These are phyloP conservation scores for Nomada fucata DNA, from an alignment of 2,888 invertebrate species.

Conservation along the genomic window DNA sequence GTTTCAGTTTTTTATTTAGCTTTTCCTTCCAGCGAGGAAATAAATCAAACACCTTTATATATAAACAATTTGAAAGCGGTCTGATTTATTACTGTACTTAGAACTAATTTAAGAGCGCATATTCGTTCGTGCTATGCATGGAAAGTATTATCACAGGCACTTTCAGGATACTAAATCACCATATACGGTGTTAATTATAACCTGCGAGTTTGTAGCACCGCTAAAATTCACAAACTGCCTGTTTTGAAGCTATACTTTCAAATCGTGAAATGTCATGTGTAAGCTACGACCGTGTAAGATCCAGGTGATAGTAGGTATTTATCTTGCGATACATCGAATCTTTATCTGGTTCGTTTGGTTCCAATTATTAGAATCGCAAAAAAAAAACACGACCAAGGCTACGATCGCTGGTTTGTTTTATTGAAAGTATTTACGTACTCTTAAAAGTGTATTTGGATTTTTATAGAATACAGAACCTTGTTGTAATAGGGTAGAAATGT, in stretches of 20 bases:
- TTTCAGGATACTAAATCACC: background rate
- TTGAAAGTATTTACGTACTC: background rate
- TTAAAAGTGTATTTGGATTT: too few relatives aligned
- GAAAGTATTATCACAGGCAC: background rate
- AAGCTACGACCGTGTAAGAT: slow-evolving; percentile 24
- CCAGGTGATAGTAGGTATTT: slow-evolving; percentile 27
- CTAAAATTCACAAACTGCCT: slow-evolving; percentile 32
- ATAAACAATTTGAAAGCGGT: too few relatives aligned
- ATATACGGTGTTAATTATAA: slow-evolving; percentile 10
- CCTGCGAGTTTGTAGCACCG: slow-evolving; percentile 4
- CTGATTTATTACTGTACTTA: too few relatives aligned
- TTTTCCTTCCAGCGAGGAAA: too few relatives aligned
- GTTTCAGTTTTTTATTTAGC: too few relatives aligned
- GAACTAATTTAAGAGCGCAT: too few relatives aligned
- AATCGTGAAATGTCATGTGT: slow-evolving; percentile 48
- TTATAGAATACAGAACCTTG: too few relatives aligned
- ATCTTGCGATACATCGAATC: slow-evolving; percentile 47
- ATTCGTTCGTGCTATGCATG: background rate
- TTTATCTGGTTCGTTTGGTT: slow-evolving; percentile 31
- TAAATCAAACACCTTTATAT: too few relatives aligned
- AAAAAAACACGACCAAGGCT: slow-evolving; percentile 21
- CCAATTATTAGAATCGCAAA: slow-evolving; percentile 41
- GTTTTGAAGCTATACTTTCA: slow-evolving; percentile 33
- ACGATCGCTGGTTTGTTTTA: background rate
- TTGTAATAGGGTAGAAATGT: too few relatives aligned